Conservation (phyloP, 2,113 vertebrate genomes). For the Ginglymostoma cirratum region DNA sequence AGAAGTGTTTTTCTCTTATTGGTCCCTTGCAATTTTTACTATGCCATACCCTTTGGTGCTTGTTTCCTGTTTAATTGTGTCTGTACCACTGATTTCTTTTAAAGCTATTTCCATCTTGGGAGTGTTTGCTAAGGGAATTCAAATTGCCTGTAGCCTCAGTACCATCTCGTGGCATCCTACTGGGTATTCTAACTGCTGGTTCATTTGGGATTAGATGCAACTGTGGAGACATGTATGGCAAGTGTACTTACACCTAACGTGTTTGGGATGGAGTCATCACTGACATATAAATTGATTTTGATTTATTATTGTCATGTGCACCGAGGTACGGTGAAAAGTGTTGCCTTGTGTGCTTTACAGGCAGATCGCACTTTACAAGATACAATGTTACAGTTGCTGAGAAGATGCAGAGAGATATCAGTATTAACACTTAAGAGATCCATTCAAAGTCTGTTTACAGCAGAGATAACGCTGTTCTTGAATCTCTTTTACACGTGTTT, state of each 20-base stretch:
- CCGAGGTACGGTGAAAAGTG: too few species aligned
- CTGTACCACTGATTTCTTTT: not conserved
- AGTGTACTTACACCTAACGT: not conserved
- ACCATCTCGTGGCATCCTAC: not conserved
- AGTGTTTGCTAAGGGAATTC: not conserved
- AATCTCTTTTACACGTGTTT: too few species aligned
- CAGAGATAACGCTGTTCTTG: too few species aligned
- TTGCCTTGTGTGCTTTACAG: too few species aligned
- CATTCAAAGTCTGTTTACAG: too few species aligned
- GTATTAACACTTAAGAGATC: too few species aligned
- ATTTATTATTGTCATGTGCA: too few species aligned
- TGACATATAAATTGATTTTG: not conserved
- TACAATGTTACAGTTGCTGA: too few species aligned
- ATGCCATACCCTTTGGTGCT: not conserved
- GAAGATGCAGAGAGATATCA: too few species aligned
- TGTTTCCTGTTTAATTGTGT: not conserved
- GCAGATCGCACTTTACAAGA: too few species aligned
- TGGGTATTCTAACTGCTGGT: not conserved
- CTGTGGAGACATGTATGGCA: not conserved
- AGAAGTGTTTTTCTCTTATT: not conserved
- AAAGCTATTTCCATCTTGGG: not conserved
- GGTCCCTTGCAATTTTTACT: not conserved
- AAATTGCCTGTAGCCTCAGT: not conserved
- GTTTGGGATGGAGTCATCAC: not conserved
- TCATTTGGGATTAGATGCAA: not conserved